Base-by-base conservation (phyloP, 2,113 vertebrate species). In the Pachyramphus minor region DNA sequence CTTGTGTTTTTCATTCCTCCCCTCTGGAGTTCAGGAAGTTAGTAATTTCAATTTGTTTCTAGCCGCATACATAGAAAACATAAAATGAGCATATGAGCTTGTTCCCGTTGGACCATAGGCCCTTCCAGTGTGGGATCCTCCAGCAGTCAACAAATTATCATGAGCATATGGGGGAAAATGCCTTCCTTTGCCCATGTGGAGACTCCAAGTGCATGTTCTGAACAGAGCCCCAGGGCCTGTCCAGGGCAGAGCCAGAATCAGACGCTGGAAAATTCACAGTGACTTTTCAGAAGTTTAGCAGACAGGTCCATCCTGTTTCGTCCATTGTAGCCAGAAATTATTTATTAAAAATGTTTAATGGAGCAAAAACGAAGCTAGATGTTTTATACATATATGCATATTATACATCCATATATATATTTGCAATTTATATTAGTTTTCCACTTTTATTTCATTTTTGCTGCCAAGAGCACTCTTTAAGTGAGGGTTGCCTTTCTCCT, bases 361-460 rank as follows among this genome's bases (percentile, higher is more conserved):
- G 15, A 84, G 63, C 17, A 71, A 74, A 90, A 90, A 11, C 12
- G 4, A 84, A 12, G 33, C 33, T 88, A 88, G 91, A n/a, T 90
- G 50, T 88, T 93, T 76, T n/a, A 63, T 53, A 68, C 2, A 1
- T 47, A 31, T 39, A 47, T 35, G 39, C 53, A 47, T 42, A 53
- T 50, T 59, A 56, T 27, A 72, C 8, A 33, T 4, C 67, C 8
- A 64, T 6, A 45, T 3, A 47, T 47, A n/a, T 53, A 63, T 91
- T 95, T 93, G 74, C 30, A 87, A 75, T 39, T 93, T 1, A 44
- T 87, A 82, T 37, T 64, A 16, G 14, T 85, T 87, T 93, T 68
- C 67, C 25, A 72, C 27, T 7, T 87, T 58, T 56, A 11, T 60
- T 91, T 76, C 85, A 49, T 8, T 58, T 91, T 53, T 67, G 42